Percentiles rank a stretch among this genome's conserved stretches.
Conservation (phyloP, 2,797 vertebrate species). For the Hybognathus amarus region DNA sequence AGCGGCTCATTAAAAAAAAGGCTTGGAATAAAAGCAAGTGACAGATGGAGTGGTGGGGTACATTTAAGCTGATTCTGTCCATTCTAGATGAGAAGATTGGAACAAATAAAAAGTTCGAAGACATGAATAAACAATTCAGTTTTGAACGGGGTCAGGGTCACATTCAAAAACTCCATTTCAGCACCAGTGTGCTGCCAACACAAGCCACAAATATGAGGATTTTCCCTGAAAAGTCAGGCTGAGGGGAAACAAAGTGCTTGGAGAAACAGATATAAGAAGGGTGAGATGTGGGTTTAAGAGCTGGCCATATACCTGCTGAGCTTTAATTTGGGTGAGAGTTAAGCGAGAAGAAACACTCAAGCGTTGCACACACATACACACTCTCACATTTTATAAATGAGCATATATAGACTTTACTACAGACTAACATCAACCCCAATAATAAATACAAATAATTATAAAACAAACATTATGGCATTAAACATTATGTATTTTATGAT, state of each 20-base stretch:
- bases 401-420: background rate
- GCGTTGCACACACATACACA: slow-evolving; percentile 49
- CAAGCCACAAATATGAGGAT: slow-evolving; percentile 80
- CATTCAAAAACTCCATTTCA: slow-evolving; percentile 71
- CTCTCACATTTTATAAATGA: slow-evolving; percentile 8
- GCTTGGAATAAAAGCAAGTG: slow-evolving; percentile 19
- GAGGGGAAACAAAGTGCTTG: slow-evolving; percentile 77
- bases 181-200: slow-evolving; percentile 74
- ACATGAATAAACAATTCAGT: slow-evolving; percentile 76
- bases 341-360: slow-evolving; percentile 65
- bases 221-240: slow-evolving; percentile 78
- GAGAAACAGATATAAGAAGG: slow-evolving; percentile 56
- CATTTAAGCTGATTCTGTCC: background rate
- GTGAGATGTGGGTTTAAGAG: slow-evolving; percentile 54
- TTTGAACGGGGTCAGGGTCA: slow-evolving; percentile 70
- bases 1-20: slow-evolving; percentile 38
- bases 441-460: background rate
- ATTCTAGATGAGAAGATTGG: slow-evolving; percentile 11
- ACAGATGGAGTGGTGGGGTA: background rate
- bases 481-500: background rate
- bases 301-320: slow-evolving; percentile 67
- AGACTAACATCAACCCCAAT: background rate
- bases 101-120: slow-evolving; percentile 64
- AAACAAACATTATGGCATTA: background rate
- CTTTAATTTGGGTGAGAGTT: slow-evolving; percentile 82